phyloP scores from a whole-genome alignment of 2,113 vertebrate species.

The Sylvietta virens region DNA sequence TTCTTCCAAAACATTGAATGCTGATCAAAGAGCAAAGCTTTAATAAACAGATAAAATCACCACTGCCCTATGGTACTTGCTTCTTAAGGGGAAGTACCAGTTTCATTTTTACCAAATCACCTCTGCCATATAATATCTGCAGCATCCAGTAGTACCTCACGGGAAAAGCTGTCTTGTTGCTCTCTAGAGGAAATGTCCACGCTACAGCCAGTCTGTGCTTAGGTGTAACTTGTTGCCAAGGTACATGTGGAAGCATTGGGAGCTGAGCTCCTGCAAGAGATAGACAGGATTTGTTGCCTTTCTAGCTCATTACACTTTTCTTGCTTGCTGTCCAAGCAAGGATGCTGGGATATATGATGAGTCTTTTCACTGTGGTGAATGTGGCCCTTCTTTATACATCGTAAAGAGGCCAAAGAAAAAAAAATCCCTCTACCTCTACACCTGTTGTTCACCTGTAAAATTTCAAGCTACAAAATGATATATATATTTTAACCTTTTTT shows the following conservation, averaged over 20 bases:
- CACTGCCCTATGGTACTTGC: conserved; percentile 52
- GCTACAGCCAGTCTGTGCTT: not conserved
- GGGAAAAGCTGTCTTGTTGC: conserved; percentile 22
- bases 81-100: not conserved
- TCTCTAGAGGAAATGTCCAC: not conserved
- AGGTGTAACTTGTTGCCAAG: conserved; percentile 20
- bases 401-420: conserved; percentile 49
- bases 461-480: conserved; percentile 40
- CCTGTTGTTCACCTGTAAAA: conserved; percentile 55
- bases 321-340: conserved; percentile 61
- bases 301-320: conserved; percentile 55
- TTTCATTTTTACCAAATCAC: conserved; percentile 47
- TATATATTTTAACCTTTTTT: conserved; percentile 55
- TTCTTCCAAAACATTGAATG: conserved; percentile 61
- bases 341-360: conserved; percentile 60
- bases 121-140: conserved; percentile 40
- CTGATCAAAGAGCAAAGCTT: conserved; percentile 60
- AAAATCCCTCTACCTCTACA: conserved; percentile 59
- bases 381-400: conserved; percentile 61
- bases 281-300: conserved; percentile 44
- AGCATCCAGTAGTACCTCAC: conserved; percentile 60
- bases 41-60: conserved; percentile 32
- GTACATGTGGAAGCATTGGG: conserved; percentile 35
- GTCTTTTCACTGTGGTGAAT: conserved; percentile 66
- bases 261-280: conserved; percentile 53